Base-by-base conservation (phyloP, 2,888 invertebrate genomes). In the Dorcus hopei region DNA sequence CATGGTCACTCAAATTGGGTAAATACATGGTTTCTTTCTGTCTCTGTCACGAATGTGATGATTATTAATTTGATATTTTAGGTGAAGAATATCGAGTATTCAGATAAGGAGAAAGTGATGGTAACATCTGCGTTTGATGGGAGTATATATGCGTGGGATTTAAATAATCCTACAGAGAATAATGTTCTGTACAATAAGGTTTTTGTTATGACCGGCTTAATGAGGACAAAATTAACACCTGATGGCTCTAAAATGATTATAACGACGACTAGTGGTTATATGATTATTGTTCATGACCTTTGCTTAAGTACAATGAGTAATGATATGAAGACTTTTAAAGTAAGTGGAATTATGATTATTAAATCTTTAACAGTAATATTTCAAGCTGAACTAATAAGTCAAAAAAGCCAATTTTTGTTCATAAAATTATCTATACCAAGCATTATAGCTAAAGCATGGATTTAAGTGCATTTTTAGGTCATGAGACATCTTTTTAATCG, bases 121-220 rank as follows among this genome's bases (percentile, higher is more conserved):
- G 88, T 97, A 9, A 95, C 95, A 0, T 95, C 95, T 1, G 95
- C 94, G 0, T 90, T 96, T 73, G 96, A 97, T 77, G 95, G 95
- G 9, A 91, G 91, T 71, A 92, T 97, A 72, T 94, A 90, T 70
- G 90, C 94, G 0, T 97, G 97, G 97, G 93, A 96, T 74, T 91
- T 96, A 38, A 94, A 94, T 76, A 90, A 89, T 72, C 90, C 84
- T 64, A 89, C 91, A 1, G 92, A 92, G 74, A 87, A 85, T 70
- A 90, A 88, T 66, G 82, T 90, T 68, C 82, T 89, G 45, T 89
- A 89, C 74, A 88, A 90, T 72, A 86, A 91, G 73, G 90, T 94
- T 9, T 95, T 96, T 76, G 88, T 93, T 72, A 93, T 93, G 57
- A 90, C 91, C 59, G 86, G 84, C 1, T 76, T 94, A 68, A 93